Evolutionary conservation across 53 echinoderm and acorn worm genomes (phyloP), one percentile per base, ranked within the genome.

Genomic region (Temnopleurus reevesii): DNA sequence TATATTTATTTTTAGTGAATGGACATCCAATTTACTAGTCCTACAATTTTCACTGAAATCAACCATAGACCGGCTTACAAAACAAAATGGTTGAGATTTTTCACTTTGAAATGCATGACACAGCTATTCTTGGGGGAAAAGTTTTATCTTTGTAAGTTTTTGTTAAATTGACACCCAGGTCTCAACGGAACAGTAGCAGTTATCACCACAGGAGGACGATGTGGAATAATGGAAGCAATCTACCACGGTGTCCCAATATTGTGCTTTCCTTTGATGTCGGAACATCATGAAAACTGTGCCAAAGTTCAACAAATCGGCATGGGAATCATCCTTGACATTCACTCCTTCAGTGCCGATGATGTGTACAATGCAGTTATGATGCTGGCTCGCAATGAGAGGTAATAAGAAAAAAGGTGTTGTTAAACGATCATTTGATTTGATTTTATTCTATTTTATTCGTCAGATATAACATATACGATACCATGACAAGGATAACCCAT

Each of bases 121-220:
- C n/a, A n/a, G n/a, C n/a, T n/a, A n/a, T n/a, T n/a, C 19, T 19
- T 18, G 55, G 55, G 4, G 4, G 12, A n/a, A 55, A 55, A 55
- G 55, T 55, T 6, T 0, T 55, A 55, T 23, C n/a, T 25, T 58
- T 58, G 58, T 58, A 12, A 26, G 25, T 49, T 15, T 49, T 49
- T 9, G 49, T 9, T 49, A 12, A 12, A 15, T 15, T 0, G 15
- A 12, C 49, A 49, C 15, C 0, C 54, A 87, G 88, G 88, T 31
- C 65, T 51, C 8, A 47, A 64, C 12, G 34, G 47, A 6, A 87
- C 88, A 33, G 65, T 90, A n/a, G 91, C 56, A 2, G 76, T 91
- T 3, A 24, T 91, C 41, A 91, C 91, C 31, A 91, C 91, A 13
- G 91, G 91, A 56, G 91, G 91, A 46, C 83, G 91, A 0, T 82